Percentiles rank a stretch among this genome's conserved stretches.
phyloP scores from a whole-genome alignment of 2,797 vertebrate genomes.

The Gambusia yucatana region DNA sequence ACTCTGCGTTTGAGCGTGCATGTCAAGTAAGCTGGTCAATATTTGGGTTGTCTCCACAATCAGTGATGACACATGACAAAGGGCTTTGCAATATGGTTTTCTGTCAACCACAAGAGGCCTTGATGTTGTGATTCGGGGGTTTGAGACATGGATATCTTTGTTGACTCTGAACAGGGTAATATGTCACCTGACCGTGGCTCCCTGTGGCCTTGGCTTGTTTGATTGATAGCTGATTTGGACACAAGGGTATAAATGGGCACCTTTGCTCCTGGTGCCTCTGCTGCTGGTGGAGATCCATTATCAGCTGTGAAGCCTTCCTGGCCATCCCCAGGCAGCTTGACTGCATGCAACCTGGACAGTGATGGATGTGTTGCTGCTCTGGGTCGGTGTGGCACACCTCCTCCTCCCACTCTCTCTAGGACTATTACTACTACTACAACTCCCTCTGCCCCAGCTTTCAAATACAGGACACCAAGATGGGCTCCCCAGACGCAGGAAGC shows the following conservation, averaged over 20 bases:
- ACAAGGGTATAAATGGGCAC: constrained; percentile 69
- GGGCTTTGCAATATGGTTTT: constrained; percentile 49
- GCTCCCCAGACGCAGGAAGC: constrained; percentile 24
- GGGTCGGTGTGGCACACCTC: constrained; percentile 55
- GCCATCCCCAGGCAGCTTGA: constrained; percentile 48
- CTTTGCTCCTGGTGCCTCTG: constrained; percentile 62
- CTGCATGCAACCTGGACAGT: constrained; percentile 65
- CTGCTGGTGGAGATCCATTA: constrained; percentile 65
- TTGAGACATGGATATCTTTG: constrained; percentile 58
- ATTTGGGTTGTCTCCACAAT: constrained; percentile 49
- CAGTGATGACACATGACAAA: constrained; percentile 57
- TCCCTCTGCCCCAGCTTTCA: constrained; percentile 35
- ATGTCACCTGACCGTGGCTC: constrained; percentile 72
- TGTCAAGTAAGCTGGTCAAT: constrained; percentile 56
- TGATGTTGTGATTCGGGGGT: constrained; percentile 56
- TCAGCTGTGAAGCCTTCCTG: constrained; percentile 60
- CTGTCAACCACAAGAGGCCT: constrained; percentile 62
- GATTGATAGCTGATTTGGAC: constrained; percentile 81
- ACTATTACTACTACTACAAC: constrained; percentile 31
- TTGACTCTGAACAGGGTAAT: constrained; percentile 58
- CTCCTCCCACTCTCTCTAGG: constrained; percentile 35
- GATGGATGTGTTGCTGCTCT: constrained; percentile 69
- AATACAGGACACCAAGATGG: constrained; percentile 34
- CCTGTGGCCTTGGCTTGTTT: constrained; percentile 65
- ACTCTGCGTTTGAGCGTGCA: constrained; percentile 22